Percentiles rank a stretch among this genome's conserved stretches.
These are phyloP conservation scores for Rhodophaea formosa DNA, from an alignment of 2,888 invertebrate genomes.

Conservation along the genomic window DNA sequence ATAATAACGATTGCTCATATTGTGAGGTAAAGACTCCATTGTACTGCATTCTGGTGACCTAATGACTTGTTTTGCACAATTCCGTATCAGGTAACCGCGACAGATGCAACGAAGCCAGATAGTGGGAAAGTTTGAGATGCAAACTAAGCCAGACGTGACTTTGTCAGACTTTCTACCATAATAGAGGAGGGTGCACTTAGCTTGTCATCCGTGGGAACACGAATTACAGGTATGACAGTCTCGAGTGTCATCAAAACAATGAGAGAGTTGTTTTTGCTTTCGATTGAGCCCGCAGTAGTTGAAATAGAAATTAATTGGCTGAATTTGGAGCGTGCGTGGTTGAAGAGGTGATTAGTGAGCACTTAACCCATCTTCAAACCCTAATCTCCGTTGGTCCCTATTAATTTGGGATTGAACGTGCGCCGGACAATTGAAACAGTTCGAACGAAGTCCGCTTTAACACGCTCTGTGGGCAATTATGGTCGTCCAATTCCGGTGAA, in stretches of 20 bases:
- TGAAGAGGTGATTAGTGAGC: constrained; percentile 61
- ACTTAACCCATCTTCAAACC: constrained; percentile 56
- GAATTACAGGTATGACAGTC: constrained; percentile 60
- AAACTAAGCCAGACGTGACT: constrained; percentile 76
- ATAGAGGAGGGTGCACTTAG: constrained; percentile 63
- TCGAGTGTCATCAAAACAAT: constrained; percentile 54
- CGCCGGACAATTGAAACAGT: constrained; percentile 60
- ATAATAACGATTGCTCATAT: constrained; percentile 31
- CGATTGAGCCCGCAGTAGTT: constrained; percentile 27
- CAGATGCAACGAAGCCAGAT: constrained; percentile 68
- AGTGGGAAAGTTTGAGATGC: constrained; percentile 69
- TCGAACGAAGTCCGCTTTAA: constrained; percentile 56
- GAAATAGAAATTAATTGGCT: constrained; percentile 46
- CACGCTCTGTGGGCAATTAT: constrained; percentile 68
- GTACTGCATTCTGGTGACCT: constrained; percentile 54
- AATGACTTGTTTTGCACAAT: constrained; percentile 62
- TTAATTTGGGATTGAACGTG: constrained; percentile 66
- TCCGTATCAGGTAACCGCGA: constrained; percentile 65
- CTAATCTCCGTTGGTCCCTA: constrained; percentile 55
- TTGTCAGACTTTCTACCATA: constrained; percentile 68
- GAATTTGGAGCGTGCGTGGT: constrained; percentile 41
- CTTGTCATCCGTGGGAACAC: constrained; percentile 75
- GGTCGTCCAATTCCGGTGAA: constrained; percentile 52
- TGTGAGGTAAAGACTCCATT: constrained; percentile 38
- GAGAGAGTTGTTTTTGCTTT: constrained; percentile 42